Conservation (phyloP, 2,113 vertebrate species). For the Lampris incognitus region DNA sequence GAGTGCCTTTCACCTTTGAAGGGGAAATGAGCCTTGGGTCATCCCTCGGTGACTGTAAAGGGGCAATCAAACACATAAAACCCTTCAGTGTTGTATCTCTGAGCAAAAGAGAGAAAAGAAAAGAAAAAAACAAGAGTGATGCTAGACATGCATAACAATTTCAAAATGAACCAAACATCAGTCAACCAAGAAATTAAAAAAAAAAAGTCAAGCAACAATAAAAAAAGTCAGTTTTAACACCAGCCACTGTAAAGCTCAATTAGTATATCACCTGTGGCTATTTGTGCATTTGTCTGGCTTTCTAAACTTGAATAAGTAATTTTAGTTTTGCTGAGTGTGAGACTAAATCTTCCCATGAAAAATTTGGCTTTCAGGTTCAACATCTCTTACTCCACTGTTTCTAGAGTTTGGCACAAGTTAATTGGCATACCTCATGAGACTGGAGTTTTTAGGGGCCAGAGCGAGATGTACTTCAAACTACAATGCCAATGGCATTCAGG, state of each 20-base stretch:
- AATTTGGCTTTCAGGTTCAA: conserved; percentile 5
- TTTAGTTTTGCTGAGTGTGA: too few relatives aligned
- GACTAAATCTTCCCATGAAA: neutral
- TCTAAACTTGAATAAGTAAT: too few relatives aligned
- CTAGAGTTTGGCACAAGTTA: neutral
- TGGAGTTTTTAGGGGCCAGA: too few relatives aligned
- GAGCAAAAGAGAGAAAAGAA: conserved; percentile 24
- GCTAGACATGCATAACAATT: conserved; percentile 76
- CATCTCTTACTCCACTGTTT: conserved; percentile 1
- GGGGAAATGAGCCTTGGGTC: conserved; percentile 50
- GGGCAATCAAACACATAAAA: conserved; percentile 66
- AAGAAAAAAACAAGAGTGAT: conserved; percentile 48
- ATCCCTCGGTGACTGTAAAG: conserved; percentile 44
- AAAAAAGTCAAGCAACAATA: conserved; percentile 24
- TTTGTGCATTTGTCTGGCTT: too few relatives aligned
- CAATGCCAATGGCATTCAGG: too few relatives aligned
- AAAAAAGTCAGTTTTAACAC: conserved; percentile 63
- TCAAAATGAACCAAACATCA: conserved; percentile 67
- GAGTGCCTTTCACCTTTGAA: conserved; percentile 15
- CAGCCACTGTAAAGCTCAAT: conserved; percentile 60
- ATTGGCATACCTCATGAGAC: too few relatives aligned
- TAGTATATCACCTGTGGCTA: too few relatives aligned
- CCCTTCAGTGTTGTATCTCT: conserved; percentile 77
- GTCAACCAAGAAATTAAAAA: conserved; percentile 51
- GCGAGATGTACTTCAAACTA: too few relatives aligned